Conservation (phyloP, 2,888 invertebrate genomes). For the Allophyes oxyacanthae region DNA sequence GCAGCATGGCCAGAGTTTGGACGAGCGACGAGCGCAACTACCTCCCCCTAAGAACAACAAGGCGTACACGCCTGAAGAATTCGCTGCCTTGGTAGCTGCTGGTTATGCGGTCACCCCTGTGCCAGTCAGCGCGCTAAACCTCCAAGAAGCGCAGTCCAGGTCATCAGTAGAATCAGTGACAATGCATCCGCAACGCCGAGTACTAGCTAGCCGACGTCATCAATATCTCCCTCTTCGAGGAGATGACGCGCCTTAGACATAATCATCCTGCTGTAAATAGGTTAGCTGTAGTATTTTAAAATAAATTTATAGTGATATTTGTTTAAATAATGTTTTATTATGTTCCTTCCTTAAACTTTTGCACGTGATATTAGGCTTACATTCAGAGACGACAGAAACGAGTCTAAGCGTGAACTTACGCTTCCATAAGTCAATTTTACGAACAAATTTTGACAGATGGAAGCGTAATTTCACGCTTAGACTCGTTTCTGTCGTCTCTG, state of each 20-base stretch:
- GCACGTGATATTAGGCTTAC: too few relatives aligned
- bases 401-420: too few relatives aligned
- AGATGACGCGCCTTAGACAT: conserved; percentile 82
- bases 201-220: conserved; percentile 72
- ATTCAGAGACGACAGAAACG: too few relatives aligned
- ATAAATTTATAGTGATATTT: conserved; percentile 75
- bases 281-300: conserved; percentile 73
- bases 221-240: conserved; percentile 83
- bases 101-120: conserved; percentile 87
- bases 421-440: too few relatives aligned
- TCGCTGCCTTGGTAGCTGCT: conserved; percentile 84
- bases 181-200: conserved; percentile 65
- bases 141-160: conserved; percentile 79
- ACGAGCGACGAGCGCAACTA: conserved; percentile 79
- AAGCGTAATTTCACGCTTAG: too few relatives aligned
- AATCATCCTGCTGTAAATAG: conserved; percentile 74
- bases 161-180: conserved; percentile 72
- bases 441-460: too few relatives aligned
- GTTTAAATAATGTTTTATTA: conserved; percentile 53
- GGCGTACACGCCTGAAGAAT: conserved; percentile 87
- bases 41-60: conserved; percentile 86
- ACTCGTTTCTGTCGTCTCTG: too few relatives aligned
- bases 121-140: conserved; percentile 75
- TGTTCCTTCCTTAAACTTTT: not conserved
- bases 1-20: conserved; percentile 75